A percentile compares a stretch with the other conserved stretches of the same genome.
These are phyloP conservation scores for Octodon degus DNA, from an alignment of 2,113 vertebrate genomes.

Conservation along the genomic window DNA sequence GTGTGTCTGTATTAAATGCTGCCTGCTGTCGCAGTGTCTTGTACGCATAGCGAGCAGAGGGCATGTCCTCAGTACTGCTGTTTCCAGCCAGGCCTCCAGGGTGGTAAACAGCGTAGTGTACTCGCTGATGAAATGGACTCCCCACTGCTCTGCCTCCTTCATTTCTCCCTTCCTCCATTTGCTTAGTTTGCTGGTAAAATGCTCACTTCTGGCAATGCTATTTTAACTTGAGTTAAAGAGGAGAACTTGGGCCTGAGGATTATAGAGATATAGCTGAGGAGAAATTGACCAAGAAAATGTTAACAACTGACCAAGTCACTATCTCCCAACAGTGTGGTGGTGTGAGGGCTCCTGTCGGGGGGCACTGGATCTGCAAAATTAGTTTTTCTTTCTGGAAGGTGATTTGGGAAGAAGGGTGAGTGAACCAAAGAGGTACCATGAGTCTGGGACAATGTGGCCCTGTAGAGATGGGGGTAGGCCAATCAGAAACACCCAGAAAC, in stretches of 20 bases:
- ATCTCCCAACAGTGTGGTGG: constrained; percentile 63
- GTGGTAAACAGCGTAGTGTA: fast-evolving
- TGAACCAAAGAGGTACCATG: neutral
- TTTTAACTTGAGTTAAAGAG: neutral
- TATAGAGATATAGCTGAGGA: constrained; percentile 16
- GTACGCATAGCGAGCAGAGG: neutral
- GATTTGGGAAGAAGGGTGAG: neutral
- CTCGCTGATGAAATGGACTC: neutral
- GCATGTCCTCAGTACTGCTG: neutral
- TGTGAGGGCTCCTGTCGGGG: constrained; percentile 54
- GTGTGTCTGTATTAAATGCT: neutral
- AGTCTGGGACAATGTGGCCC: constrained; percentile 1
- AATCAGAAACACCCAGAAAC: neutral
- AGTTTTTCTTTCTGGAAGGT: constrained; percentile 26
- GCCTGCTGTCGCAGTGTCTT: neutral
- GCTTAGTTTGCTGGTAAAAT: constrained; percentile 32
- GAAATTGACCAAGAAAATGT: constrained; percentile 41
- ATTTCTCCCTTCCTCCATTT: neutral
- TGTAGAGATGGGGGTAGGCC: constrained; percentile 57
- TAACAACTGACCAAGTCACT: neutral
- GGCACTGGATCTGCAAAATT: constrained; percentile 57
- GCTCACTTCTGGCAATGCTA: neutral
- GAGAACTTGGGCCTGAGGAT: neutral
- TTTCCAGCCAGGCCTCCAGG: neutral
- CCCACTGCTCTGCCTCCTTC: neutral